Evolutionary conservation across 2,113 vertebrate genomes (phyloP), one percentile per base, ranked within the genome.

Genomic region (Pipa parva): DNA sequence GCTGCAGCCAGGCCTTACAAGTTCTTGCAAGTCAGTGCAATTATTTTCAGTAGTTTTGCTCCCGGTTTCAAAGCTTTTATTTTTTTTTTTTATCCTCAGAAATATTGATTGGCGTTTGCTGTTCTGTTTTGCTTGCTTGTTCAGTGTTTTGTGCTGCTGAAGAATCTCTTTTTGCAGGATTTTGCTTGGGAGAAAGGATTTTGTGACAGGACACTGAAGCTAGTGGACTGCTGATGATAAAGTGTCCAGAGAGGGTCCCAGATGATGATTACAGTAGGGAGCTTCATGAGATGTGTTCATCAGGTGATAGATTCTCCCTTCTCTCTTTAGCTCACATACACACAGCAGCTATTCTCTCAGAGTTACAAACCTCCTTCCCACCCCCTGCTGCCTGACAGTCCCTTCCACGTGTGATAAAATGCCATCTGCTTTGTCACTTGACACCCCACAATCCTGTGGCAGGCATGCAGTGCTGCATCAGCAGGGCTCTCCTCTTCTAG

Each of bases 351-450:
- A 39, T 27, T 59, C 50, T 63, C 64, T 63, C 63, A 51, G 45
- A 58, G 64, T 59, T 63, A 59, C 37, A 37, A 72, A 36, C 59
- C 36, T 37, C 57, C 51, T 60, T 31, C 59, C 33, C 71, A 22
- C 67, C 63, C 31, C 37, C 13, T 69, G 7, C n/a, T 60, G 46
- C 24, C 46, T 52, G 51, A 33, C 67, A 56, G 49, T 71, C 68
- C 39, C 27, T 29, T 57, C 45, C 65, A 68, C 51, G 65, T 69
- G 65, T 69, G 57, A 60, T 69, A 69, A 69, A 56, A 62, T 33
- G 52, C 67, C 74, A 76, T 70, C 71, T 76, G 71, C 74, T 64
- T 68, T 70, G 74, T 71, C 71, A 76, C 63, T 65, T 70, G 71
- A 76, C 63, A 76, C 74, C 62, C 57, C 54, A 42, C 63, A 58